These are phyloP conservation scores for Haliclona indistincta DNA, from an alignment of 37 sponge, comb jelly and placozoan species.

Conservation along the genomic window DNA sequence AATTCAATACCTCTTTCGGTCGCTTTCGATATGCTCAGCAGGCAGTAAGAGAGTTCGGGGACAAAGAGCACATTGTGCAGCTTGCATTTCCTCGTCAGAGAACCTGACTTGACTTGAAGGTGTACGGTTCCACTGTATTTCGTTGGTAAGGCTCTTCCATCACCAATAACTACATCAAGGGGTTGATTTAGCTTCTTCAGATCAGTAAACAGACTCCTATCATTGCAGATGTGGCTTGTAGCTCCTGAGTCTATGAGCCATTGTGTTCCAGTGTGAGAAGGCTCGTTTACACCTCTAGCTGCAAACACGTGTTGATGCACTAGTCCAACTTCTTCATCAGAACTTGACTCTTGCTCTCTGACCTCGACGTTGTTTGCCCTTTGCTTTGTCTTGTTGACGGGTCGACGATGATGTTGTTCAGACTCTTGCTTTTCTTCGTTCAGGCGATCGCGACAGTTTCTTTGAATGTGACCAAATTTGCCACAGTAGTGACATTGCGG, in stretches of 20 bases:
- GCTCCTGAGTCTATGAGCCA: constrained; percentile 44
- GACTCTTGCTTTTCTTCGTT: not conserved
- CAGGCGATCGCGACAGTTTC: constrained; percentile 8
- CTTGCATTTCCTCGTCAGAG: constrained; percentile 7
- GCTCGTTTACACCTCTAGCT: not conserved
- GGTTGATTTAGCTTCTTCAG: not conserved
- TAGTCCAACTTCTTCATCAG: constrained; percentile 19
- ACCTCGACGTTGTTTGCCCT: not conserved
- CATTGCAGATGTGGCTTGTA: constrained; percentile 21
- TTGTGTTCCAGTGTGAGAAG: not conserved
- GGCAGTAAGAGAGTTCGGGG: constrained; percentile 48
- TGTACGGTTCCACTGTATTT: constrained; percentile 23
- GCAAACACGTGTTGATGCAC: constrained; percentile 6
- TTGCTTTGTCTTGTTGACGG: not conserved
- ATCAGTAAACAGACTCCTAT: constrained; percentile 2
- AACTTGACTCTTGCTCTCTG: not conserved
- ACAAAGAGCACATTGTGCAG: constrained; percentile 59
- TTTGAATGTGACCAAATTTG: constrained; percentile 21
- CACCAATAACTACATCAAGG: constrained; percentile 37
- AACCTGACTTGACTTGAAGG: constrained; percentile 21
- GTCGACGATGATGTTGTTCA: not conserved
- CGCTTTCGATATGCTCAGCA: constrained; percentile 48
- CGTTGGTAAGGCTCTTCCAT: constrained; percentile 35
- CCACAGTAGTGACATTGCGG: constrained; percentile 23
- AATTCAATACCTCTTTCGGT: constrained; percentile 28